These are phyloP conservation scores for Menura novaehollandiae DNA, from an alignment of 2,113 vertebrate genomes.

Conservation along the genomic window DNA sequence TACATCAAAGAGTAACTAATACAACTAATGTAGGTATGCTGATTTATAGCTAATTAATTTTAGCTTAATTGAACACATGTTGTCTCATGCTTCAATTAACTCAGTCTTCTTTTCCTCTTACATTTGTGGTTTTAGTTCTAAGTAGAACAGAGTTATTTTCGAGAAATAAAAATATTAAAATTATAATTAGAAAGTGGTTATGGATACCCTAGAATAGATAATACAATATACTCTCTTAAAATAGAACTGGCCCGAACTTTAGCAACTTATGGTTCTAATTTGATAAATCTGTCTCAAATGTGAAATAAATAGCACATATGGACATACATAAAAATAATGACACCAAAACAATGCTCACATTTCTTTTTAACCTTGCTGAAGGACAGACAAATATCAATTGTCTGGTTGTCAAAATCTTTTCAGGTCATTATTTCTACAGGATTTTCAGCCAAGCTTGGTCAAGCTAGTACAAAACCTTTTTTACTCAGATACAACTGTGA, in stretches of 20 bases:
- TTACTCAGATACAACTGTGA: background rate
- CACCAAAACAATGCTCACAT: background rate
- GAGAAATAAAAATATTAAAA: background rate
- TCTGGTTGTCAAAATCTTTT: background rate
- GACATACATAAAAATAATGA: background rate
- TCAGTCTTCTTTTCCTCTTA: background rate
- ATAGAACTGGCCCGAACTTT: background rate
- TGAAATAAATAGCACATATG: background rate
- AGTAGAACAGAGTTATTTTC: background rate
- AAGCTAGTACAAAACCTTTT: background rate
- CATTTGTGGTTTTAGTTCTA: background rate
- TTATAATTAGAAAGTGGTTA: background rate
- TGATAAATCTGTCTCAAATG: background rate
- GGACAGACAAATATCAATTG: background rate
- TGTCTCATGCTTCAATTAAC: background rate
- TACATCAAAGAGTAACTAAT: background rate
- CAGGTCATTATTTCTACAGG: background rate
- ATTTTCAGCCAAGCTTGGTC: background rate
- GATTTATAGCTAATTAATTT: background rate
- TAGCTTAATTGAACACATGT: background rate
- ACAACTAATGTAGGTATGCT: background rate
- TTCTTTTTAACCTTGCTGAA: background rate
- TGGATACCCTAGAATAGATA: background rate
- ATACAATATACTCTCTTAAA: background rate
- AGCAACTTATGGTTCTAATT: background rate